Evolutionary conservation across 2,888 invertebrate species (phyloP), one percentile per base, ranked within the genome.

Genomic region (Lasioglossum calceatum): DNA sequence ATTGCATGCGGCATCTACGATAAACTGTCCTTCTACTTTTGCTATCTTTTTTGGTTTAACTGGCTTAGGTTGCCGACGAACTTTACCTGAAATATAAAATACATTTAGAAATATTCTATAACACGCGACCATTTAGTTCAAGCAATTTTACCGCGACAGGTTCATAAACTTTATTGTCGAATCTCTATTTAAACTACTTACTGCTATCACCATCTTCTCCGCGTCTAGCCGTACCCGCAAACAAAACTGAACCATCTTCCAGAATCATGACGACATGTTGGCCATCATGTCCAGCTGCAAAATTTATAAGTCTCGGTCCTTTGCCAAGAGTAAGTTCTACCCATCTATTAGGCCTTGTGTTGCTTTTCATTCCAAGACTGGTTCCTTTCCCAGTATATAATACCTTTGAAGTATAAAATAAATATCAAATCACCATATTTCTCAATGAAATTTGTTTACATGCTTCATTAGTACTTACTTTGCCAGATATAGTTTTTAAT

Each of bases 131-230:
- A 54, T 50, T 32, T 32, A 64, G 16, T 7, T 32, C 2, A 64
- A 64, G 16, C 64, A 64, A 16, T 64, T 64, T 64, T 7, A 7
- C 7, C 64, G 12, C 16, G 32, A 61, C 32, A 19, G 3, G n/a
- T 64, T 64, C 19, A 19, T 19, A 19, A 32, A 32, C 19, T 64
- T 32, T 64, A 58, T 64, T 32, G 8, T 16, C 3, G 19, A 19
- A 64, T 3, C 8, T 64, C 32, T 32, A 64, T 64, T 64, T 64
- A 19, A 32, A 32, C 16, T 64, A 92, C 95, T 94, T 91, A 96
- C 97, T 97, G 87, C 97, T 97, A 93, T 99, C 99, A 0, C 99
- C 99, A 95, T 99, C 99, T 95, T 99, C 99, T 44, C 99, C 99
- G 5, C 99, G 96, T 0, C 98, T 97, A 0, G 99, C 98, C 12